Evolutionary conservation across 2,113 vertebrate species (phyloP).

Genomic region (Ammospiza nelsoni): DNA sequence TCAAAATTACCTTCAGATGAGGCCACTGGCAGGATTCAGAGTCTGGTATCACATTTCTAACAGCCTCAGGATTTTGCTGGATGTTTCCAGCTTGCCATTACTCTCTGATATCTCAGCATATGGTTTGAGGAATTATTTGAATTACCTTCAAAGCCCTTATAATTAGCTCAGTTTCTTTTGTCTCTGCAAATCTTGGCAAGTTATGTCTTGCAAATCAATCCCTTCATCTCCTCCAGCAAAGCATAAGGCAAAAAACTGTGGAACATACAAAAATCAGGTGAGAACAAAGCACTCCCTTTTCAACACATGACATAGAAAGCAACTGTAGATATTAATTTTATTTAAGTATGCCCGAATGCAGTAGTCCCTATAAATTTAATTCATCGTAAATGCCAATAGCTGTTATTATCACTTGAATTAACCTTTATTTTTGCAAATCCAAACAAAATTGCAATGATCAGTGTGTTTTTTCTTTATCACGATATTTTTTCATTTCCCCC

Average conservation of each 20-base stretch:
- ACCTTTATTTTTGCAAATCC: not conserved
- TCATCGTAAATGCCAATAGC: not conserved
- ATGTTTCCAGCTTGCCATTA: not conserved
- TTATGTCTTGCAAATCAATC: not conserved
- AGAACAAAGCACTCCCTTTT: slow-evolving; percentile 14
- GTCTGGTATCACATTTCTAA: not conserved
- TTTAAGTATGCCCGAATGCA: not conserved
- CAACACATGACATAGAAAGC: not conserved
- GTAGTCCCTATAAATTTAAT: not conserved
- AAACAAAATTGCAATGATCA: not conserved
- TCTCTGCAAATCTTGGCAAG: slow-evolving; percentile 3
- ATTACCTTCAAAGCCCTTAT: not conserved
- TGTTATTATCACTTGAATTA: not conserved
- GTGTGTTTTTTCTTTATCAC: slow-evolving; percentile 32
- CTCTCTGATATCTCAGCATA: not conserved
- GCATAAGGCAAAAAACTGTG: not conserved
- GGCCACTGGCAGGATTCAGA: not conserved
- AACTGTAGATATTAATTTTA: not conserved
- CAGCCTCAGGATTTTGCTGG: not conserved
- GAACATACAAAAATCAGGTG: not conserved
- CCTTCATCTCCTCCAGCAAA: not conserved
- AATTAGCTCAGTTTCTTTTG: slow-evolving; percentile 18
- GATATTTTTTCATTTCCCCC: slow-evolving; percentile 36
- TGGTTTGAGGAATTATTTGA: not conserved
- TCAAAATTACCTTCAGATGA: not conserved